Evolutionary conservation across 2,113 vertebrate species (phyloP), one percentile per base, ranked within the genome.

Genomic region (Fregata magnificens): DNA sequence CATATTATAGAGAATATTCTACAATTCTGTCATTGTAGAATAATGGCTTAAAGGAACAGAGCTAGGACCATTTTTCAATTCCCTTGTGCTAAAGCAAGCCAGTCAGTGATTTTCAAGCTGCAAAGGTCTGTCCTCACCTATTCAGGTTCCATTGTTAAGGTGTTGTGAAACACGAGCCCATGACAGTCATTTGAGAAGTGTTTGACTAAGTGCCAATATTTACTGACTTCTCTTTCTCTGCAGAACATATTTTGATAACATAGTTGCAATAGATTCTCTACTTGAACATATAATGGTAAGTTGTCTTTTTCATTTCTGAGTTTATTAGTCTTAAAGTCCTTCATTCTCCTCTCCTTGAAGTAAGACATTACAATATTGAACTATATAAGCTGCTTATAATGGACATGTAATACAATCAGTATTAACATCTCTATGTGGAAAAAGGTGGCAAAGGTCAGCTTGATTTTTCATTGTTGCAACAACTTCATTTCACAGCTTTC

Each of bases 221-320:
- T 88, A 96, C 59, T 42, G 42, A 61, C 44, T 77, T 97, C 97
- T 98, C 87, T 98, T 88, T 98, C 97, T 98, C 98, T 95, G 86
- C 99, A 99, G 99, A 98, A 99, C 99, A 1, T 99, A 99, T 98
- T 99, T 99, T 98, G 99, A 99, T 99, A 99, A 99, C 97, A 99
- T 99, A 98, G 99, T 99, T 95, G 99, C 99, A 99, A 99, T 99
- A 99, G 99, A 99, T 99, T 99, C 99, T 98, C 99, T 99, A 99
- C 99, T 99, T 99, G 99, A 99, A 99, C 99, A 99, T 98, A 99
- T 99, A 97, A 99, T 99, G 99, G 99, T 99, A 98, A 99, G 99
- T 96, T 77, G 44, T 58, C 32, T 93, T 85, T 87, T 95, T 82
- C 28, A 49, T 53, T 82, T 87, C 5, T 56, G 47, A 84, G 26